Conservation (phyloP, 2,888 invertebrate species). For the Chromoteleia sp. region DNA sequence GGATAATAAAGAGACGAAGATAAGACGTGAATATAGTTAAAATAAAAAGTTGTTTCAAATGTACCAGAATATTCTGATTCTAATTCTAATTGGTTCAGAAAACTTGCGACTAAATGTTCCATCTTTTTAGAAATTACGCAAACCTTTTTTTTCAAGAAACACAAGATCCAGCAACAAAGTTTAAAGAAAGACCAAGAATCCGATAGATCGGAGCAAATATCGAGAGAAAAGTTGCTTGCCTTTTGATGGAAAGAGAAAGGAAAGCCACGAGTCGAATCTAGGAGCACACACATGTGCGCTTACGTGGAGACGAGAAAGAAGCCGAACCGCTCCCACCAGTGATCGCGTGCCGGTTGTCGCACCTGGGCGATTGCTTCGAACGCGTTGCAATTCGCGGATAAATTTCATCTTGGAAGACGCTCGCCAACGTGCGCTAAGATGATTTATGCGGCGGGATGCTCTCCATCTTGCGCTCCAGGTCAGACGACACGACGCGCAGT, state of each 20-base stretch:
- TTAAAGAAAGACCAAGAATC: neutral
- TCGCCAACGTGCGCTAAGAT: conserved; percentile 29
- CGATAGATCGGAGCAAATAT: conserved; percentile 17
- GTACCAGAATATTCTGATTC: too few relatives aligned
- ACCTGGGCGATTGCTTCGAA: conserved; percentile 51
- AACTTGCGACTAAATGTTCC: too few relatives aligned
- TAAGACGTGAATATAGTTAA: too few relatives aligned
- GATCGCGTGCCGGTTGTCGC: conserved; percentile 57
- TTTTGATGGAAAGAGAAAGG: conserved; percentile 54
- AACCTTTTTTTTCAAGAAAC: too few relatives aligned
- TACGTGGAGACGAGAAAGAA: conserved; percentile 54
- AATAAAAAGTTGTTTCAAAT: too few relatives aligned
- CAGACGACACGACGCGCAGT: conserved; percentile 12
- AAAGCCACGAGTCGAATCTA: conserved; percentile 66
- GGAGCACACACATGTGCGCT: conserved; percentile 77
- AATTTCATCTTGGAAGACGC: conserved; percentile 40
- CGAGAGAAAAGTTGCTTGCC: conserved; percentile 29
- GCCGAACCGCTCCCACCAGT: conserved; percentile 44
- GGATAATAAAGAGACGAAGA: too few relatives aligned
- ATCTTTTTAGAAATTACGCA: too few relatives aligned
- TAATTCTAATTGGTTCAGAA: too few relatives aligned
- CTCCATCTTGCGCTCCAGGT: conserved; percentile 13
- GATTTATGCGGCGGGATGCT: conserved; percentile 13
- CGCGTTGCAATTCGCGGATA: conserved; percentile 48
- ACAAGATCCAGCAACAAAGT: too few relatives aligned